Conservation (phyloP, 2,888 invertebrate species). For the Napeogenes inachia region DNA sequence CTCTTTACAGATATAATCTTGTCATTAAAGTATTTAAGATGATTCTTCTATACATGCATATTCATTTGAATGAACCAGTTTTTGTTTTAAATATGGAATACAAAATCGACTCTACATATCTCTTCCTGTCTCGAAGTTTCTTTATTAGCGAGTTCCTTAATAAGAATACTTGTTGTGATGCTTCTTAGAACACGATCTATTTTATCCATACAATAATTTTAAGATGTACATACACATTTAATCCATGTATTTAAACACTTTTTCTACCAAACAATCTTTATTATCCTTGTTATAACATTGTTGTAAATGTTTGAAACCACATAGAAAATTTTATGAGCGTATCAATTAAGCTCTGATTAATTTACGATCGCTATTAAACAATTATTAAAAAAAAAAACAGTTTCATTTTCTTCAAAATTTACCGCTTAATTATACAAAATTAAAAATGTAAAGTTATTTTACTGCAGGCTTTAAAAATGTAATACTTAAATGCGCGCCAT, state of each 20-base stretch:
- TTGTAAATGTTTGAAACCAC: neutral
- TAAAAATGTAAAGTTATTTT: slow-evolving; percentile 22
- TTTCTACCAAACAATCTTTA: neutral
- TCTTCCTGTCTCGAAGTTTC: too few relatives aligned
- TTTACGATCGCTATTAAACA: slow-evolving; percentile 22
- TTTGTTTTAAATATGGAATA: too few relatives aligned
- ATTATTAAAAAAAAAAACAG: slow-evolving; percentile 21
- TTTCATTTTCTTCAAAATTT: slow-evolving; percentile 1
- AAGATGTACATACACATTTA: too few relatives aligned
- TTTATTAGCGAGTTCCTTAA: too few relatives aligned
- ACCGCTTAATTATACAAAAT: slow-evolving; percentile 23
- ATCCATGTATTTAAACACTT: too few relatives aligned
- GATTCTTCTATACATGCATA: neutral
- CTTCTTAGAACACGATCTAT: too few relatives aligned
- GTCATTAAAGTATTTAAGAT: slow-evolving; percentile 2
- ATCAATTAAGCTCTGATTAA: slow-evolving; percentile 10
- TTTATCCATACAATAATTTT: too few relatives aligned
- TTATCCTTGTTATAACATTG: neutral
- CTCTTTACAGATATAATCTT: slow-evolving; percentile 10
- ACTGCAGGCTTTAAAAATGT: slow-evolving; percentile 21
- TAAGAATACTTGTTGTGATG: too few relatives aligned
- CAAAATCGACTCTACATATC: too few relatives aligned
- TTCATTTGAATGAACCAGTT: too few relatives aligned
- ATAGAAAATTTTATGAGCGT: slow-evolving; percentile 2
- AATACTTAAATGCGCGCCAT: slow-evolving; percentile 23